Evolutionary conservation across 1,140 invertebrate species (phyloP).

Genomic region (Ooceraea biroi): DNA sequence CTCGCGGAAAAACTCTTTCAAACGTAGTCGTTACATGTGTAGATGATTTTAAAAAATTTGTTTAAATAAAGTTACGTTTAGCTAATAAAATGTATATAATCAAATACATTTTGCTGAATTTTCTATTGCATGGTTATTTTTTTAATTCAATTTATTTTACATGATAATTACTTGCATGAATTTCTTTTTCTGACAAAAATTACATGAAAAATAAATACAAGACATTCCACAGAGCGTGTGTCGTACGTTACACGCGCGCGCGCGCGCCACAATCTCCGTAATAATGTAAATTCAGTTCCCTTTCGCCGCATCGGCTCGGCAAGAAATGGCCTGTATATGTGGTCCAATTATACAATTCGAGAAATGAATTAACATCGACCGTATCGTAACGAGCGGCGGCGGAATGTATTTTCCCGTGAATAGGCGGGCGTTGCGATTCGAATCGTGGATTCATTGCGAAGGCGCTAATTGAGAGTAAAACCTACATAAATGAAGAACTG

Average conservation of each 20-base stretch:
- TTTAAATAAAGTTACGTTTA: too few relatives aligned
- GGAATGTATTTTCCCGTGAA: slow-evolving; percentile 60
- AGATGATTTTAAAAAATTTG: too few relatives aligned
- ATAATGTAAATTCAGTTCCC: slow-evolving; percentile 45
- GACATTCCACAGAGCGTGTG: not conserved
- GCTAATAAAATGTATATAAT: too few relatives aligned
- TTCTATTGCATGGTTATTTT: too few relatives aligned
- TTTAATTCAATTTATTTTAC: too few relatives aligned
- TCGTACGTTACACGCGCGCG: not conserved
- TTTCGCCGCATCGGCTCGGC: slow-evolving; percentile 37
- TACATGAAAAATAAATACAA: not conserved
- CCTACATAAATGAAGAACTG: slow-evolving; percentile 74
- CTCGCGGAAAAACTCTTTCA: not conserved
- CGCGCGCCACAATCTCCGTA: slow-evolving; percentile 34
- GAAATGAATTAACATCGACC: slow-evolving; percentile 79
- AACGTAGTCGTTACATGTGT: too few relatives aligned
- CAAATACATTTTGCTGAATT: too few relatives aligned
- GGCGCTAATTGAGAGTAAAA: slow-evolving; percentile 80
- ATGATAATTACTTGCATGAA: too few relatives aligned
- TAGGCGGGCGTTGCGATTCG: slow-evolving; percentile 45
- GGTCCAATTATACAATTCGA: slow-evolving; percentile 74
- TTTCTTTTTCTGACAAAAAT: not conserved
- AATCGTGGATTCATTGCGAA: slow-evolving; percentile 75
- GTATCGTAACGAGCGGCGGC: slow-evolving; percentile 58
- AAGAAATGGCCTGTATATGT: slow-evolving; percentile 4